phyloP scores from a whole-genome alignment of 2,113 vertebrate genomes.

The Tauraco erythrolophus region DNA sequence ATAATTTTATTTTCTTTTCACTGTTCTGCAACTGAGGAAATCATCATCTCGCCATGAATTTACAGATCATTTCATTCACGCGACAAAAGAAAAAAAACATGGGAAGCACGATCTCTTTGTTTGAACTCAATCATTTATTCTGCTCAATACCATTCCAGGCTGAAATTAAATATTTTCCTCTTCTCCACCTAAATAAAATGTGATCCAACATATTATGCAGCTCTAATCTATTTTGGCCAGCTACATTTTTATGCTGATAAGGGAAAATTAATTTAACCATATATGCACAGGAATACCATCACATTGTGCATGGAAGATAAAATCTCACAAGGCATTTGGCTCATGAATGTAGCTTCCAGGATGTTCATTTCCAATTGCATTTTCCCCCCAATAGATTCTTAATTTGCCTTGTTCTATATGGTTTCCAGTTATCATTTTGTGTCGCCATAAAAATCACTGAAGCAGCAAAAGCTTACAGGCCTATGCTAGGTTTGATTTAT shows the following conservation, averaged over 20 bases:
- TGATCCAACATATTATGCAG: constrained; percentile 7
- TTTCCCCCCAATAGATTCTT: constrained; percentile 51
- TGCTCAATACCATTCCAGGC: not conserved
- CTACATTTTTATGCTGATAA: constrained; percentile 42
- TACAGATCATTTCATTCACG: not conserved
- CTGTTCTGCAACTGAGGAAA: not conserved
- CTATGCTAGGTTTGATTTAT: constrained; percentile 53
- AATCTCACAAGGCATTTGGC: constrained; percentile 41
- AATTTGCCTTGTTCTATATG: constrained; percentile 72
- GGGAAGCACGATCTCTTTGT: not conserved
- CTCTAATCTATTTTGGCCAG: constrained; percentile 49
- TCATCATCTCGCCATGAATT: not conserved
- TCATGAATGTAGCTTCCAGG: constrained; percentile 29
- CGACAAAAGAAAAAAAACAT: not conserved
- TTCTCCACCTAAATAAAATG: constrained; percentile 43
- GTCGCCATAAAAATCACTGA: constrained; percentile 63
- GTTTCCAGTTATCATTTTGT: constrained; percentile 63
- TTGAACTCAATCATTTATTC: constrained; percentile 41
- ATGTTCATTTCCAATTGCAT: constrained; percentile 44
- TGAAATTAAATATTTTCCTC: constrained; percentile 54
- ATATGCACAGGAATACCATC: constrained; percentile 30
- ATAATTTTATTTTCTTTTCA: not conserved
- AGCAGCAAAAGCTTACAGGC: constrained; percentile 44
- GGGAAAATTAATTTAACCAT: constrained; percentile 61
- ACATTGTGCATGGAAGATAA: constrained; percentile 15